phyloP scores from a whole-genome alignment of 2,113 vertebrate genomes.

The Ahaetulla prasina region DNA sequence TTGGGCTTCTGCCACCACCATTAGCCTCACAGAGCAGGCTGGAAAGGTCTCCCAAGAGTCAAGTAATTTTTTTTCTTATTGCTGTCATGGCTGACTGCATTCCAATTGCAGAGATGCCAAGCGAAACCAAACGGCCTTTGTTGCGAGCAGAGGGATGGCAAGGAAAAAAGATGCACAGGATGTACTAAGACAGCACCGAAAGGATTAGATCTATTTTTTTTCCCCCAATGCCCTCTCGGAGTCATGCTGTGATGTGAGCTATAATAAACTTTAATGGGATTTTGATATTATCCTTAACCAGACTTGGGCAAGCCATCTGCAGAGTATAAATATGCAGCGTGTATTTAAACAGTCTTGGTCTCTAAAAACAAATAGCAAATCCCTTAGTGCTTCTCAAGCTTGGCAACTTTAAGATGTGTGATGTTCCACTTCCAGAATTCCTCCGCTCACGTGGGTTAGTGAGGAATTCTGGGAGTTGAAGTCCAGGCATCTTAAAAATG shows the following conservation, averaged over 20 bases:
- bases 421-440: background rate
- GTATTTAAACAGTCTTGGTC: background rate
- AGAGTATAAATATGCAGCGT: background rate
- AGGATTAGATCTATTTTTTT: conserved; percentile 4
- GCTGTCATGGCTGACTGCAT: background rate
- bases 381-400: background rate
- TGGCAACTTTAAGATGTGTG: background rate
- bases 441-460: background rate
- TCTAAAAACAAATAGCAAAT: background rate
- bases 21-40: conserved; percentile 12
- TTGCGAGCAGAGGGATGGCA: background rate
- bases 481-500: background rate
- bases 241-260: background rate
- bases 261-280: background rate
- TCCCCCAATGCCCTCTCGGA: background rate
- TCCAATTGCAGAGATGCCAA: background rate
- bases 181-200: conserved; percentile 29
- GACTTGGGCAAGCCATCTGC: background rate
- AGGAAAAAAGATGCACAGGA: conserved; percentile 40
- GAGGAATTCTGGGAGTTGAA: background rate
- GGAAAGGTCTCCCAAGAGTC: background rate
- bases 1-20: background rate
- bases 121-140: background rate
- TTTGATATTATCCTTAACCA: background rate
- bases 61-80: background rate